These are phyloP conservation scores for Rhodinocichla rosea DNA, from an alignment of 2,113 vertebrate genomes.

Conservation along the genomic window DNA sequence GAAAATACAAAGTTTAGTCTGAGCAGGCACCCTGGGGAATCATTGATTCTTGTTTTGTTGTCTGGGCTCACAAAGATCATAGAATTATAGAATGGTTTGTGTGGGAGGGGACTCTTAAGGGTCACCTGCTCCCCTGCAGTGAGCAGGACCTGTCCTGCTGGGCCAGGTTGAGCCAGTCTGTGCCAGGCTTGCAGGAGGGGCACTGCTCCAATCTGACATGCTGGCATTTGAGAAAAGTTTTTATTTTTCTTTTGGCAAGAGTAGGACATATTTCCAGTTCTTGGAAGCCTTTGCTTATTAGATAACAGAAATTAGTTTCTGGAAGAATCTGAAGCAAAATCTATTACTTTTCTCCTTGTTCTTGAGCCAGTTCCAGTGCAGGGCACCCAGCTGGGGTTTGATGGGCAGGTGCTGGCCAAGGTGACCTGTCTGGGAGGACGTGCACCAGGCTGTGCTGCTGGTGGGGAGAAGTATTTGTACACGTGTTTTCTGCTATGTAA, in stretches of 20 bases:
- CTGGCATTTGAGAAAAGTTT: neutral
- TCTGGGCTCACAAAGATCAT: accelerated
- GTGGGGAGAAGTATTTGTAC: neutral
- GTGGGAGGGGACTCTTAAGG: neutral
- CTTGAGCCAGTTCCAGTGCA: neutral
- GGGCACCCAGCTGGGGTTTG: neutral
- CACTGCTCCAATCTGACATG: neutral
- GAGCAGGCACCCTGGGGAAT: neutral
- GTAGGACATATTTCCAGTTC: neutral
- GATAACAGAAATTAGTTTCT: neutral
- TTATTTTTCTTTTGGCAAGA: neutral
- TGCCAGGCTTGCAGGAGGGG: neutral
- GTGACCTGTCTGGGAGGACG: neutral
- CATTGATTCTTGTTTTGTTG: accelerated
- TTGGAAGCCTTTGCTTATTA: neutral
- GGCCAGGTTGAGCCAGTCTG: accelerated
- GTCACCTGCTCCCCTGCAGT: accelerated
- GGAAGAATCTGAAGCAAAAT: neutral
- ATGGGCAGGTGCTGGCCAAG: neutral
- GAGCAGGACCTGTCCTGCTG: neutral
- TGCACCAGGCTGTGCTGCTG: neutral
- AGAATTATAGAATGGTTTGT: neutral
- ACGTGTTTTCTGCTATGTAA: neutral
- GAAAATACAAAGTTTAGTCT: accelerated
- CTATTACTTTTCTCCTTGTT: neutral